These are phyloP conservation scores for Tympanuchus pallidicinctus DNA, from an alignment of 2,113 vertebrate genomes.

Conservation along the genomic window DNA sequence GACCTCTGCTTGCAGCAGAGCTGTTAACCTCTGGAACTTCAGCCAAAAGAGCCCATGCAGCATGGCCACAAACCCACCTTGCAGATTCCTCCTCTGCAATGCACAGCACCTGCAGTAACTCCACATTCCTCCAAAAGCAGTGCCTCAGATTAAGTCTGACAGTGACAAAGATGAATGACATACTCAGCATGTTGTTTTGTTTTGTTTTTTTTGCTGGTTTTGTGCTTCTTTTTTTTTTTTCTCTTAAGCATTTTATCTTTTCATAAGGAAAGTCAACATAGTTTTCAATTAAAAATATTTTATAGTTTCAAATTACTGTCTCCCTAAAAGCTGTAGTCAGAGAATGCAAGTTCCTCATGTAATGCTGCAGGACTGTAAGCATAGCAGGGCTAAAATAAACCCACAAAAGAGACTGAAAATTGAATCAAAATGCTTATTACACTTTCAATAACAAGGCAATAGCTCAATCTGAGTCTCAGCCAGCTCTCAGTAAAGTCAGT, in stretches of 20 bases:
- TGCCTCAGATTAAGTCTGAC: neutral
- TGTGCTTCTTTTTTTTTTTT: neutral
- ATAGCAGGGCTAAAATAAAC: neutral
- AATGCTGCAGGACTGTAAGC: neutral
- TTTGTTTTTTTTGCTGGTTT: neutral
- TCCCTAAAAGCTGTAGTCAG: neutral
- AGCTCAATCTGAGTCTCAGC: neutral
- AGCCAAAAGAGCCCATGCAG: neutral
- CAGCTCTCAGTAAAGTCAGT: conserved; percentile 11
- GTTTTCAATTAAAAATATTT: fast-evolving
- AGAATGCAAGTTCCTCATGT: fast-evolving
- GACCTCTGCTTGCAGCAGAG: neutral
- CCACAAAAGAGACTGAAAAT: neutral
- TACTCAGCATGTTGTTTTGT: neutral
- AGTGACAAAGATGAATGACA: neutral
- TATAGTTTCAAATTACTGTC: neutral
- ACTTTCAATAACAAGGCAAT: neutral
- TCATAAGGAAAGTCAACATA: neutral
- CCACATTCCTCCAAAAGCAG: neutral
- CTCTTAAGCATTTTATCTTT: neutral
- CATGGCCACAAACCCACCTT: neutral
- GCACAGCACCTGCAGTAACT: neutral
- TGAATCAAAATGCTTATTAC: neutral
- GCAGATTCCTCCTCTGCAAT: neutral
- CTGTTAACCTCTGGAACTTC: conserved; percentile 22